phyloP scores from a whole-genome alignment of 2,113 vertebrate species.

The Anhinga anhinga region DNA sequence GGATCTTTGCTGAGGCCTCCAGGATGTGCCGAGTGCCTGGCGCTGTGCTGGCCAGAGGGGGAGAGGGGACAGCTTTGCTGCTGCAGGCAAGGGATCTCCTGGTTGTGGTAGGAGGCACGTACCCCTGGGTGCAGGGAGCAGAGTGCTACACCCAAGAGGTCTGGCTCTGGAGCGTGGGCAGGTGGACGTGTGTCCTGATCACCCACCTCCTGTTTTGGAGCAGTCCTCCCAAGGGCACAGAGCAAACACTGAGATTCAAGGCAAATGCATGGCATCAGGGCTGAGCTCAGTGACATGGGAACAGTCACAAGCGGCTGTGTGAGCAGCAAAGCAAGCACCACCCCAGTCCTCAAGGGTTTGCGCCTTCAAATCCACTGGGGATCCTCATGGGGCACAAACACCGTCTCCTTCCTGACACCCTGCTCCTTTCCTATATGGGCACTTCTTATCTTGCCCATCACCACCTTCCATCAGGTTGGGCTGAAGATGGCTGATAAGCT shows the following conservation, averaged over 20 bases:
- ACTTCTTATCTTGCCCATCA: not conserved
- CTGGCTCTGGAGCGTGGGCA: not conserved
- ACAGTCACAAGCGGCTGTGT: not conserved
- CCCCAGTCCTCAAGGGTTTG: rapidly evolving
- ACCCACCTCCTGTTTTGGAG: not conserved
- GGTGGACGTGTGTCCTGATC: rapidly evolving
- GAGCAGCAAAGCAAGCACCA: not conserved
- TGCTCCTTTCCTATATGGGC: not conserved
- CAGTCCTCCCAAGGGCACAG: not conserved
- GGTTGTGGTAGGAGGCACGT: rapidly evolving
- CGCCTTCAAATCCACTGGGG: not conserved
- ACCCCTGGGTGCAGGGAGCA: not conserved
- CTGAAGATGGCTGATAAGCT: not conserved
- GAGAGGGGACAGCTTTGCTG: not conserved
- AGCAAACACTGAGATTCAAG: not conserved
- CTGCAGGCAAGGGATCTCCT: not conserved
- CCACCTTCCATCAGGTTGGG: not conserved
- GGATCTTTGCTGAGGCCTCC: not conserved
- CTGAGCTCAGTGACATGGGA: not conserved
- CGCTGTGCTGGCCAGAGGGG: not conserved
- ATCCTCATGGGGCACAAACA: not conserved
- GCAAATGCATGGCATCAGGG: not conserved
- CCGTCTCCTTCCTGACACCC: rapidly evolving
- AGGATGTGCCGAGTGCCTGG: not conserved
- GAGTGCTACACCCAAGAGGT: rapidly evolving